Evolutionary conservation across 2,113 vertebrate species (phyloP), one percentile per base, ranked within the genome.

Genomic region (Chroicocephalus ridibundus): DNA sequence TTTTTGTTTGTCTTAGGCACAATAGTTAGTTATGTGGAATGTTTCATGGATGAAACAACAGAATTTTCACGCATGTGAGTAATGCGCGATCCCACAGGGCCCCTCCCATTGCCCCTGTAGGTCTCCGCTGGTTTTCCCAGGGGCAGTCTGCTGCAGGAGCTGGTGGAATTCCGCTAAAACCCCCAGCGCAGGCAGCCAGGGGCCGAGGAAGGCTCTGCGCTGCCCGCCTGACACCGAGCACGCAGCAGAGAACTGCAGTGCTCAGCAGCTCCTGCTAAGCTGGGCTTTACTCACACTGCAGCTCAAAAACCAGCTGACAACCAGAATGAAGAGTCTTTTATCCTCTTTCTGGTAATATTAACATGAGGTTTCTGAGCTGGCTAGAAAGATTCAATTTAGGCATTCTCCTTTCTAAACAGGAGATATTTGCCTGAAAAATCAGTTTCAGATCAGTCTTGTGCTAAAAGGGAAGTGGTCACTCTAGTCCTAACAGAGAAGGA

Each of bases 61-160:
- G 31, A 9, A 49, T 15, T 15, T 9, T 18, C 44, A 32, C 15
- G 7, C 7, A 0, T 0, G 55, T 0, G 29, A 54, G 31, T 0
- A 22, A 32, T 70, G 8, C 22, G 8, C 8, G 0, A 0, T 0
- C 44, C 64, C 1, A 15, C 29, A 2, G 42, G 42, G 61, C 29
- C 49, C 7, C 58, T 22, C 13, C 8, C 3, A 0, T 6, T 0
- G 2, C 25, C 22, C 42, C 75, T 1, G 7, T 0, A 6, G 69
- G 4, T 72, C 42, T 32, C 40, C 1, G 4, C 31, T 0, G 46
- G 20, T 15, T 17, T 18, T 49, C 36, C 47, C 69, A 11, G 0
- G 1, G 15, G 21, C 4, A 14, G 66, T 36, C 42, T 36, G 46
- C 38, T 2, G 25, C 2, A 7, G 42, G 25, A 54, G n/a, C 62